phyloP scores from a whole-genome alignment of 1,140 invertebrate species.

The Halictus rubicundus region DNA sequence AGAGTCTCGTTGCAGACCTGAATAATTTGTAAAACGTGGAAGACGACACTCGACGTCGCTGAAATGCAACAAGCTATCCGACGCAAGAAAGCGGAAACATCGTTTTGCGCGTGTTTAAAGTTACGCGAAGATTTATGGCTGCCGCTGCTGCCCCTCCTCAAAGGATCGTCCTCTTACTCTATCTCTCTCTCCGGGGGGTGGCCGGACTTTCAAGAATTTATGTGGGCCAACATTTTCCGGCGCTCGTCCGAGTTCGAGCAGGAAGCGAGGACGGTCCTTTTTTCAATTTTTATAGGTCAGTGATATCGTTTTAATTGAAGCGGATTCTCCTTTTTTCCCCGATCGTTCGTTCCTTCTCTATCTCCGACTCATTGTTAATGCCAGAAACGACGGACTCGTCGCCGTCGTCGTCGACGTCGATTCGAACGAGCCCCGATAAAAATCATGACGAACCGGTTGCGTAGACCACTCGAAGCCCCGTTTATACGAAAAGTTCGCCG shows the following conservation, averaged over 20 bases:
- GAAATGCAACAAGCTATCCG: background rate
- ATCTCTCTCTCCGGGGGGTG: too few species aligned
- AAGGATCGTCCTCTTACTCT: background rate
- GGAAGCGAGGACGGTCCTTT: background rate
- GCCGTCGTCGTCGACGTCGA: background rate
- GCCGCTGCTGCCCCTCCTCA: too few species aligned
- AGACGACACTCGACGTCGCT: background rate
- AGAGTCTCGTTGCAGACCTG: background rate
- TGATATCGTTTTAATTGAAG: slow-evolving; percentile 13
- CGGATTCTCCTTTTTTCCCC: background rate
- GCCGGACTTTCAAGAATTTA: background rate
- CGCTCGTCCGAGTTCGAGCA: too few species aligned
- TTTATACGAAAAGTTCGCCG: slow-evolving; percentile 18
- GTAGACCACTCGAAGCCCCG: slow-evolving; percentile 12
- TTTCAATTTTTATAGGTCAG: background rate
- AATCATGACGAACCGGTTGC: background rate
- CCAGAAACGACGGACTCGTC: background rate
- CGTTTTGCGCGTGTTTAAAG: slow-evolving; percentile 1
- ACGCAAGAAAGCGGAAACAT: background rate
- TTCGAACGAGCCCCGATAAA: background rate
- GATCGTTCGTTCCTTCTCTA: background rate
- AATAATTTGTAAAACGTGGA: slow-evolving; percentile 1
- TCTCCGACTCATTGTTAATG: background rate
- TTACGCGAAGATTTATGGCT: background rate
- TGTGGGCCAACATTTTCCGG: background rate